Percentiles rank a stretch among this genome's conserved stretches.
phyloP scores from a whole-genome alignment of 2,888 invertebrate species.

The Pyrgus malvae region DNA sequence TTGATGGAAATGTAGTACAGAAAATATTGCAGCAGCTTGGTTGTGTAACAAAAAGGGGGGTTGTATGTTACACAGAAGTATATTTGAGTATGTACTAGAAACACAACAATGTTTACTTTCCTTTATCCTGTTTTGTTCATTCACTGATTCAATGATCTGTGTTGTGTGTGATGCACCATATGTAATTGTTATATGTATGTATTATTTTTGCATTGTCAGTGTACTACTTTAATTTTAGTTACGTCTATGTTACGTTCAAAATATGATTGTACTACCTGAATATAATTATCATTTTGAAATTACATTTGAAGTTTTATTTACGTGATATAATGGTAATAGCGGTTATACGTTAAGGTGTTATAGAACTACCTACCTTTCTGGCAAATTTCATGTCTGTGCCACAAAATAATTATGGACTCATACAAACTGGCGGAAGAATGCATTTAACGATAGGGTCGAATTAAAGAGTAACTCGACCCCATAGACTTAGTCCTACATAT shows the following conservation, averaged over 20 bases:
- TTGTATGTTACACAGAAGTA: too few relatives aligned
- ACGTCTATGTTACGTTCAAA: conserved; percentile 6
- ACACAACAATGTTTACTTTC: too few relatives aligned
- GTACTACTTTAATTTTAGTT: neutral
- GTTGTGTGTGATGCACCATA: neutral
- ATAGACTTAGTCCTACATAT: too few relatives aligned
- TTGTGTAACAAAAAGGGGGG: conserved; percentile 9
- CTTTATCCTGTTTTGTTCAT: neutral
- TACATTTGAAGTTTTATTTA: neutral
- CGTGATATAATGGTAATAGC: too few relatives aligned
- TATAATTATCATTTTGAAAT: conserved; percentile 4
- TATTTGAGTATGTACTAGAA: too few relatives aligned
- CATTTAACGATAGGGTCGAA: too few relatives aligned
- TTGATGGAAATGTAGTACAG: conserved; percentile 37
- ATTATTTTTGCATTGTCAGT: neutral
- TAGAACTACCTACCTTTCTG: too few relatives aligned
- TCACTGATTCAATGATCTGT: neutral
- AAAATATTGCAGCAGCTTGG: neutral
- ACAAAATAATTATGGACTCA: too few relatives aligned
- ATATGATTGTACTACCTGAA: conserved; percentile 9
- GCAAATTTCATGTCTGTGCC: too few relatives aligned
- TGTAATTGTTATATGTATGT: neutral
- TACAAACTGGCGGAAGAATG: too few relatives aligned
- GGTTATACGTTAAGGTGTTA: too few relatives aligned
- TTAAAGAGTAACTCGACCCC: too few relatives aligned